phyloP scores from a whole-genome alignment of 2,888 invertebrate species.

The Harpalus rubripes region DNA sequence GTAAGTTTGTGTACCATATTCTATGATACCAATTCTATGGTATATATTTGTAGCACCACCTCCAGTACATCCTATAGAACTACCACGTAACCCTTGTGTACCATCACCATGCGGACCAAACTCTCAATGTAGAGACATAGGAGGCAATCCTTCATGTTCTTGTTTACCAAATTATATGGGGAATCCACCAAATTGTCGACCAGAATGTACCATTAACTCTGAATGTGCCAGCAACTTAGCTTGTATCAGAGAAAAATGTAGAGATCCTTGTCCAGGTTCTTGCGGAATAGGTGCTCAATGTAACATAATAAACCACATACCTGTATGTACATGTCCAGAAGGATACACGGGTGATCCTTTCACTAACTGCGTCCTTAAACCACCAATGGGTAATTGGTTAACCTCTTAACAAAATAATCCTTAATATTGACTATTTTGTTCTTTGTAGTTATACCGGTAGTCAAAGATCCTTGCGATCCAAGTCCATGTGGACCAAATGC shows the following conservation, averaged over 20 bases:
- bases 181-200: constrained; percentile 83
- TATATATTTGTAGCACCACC: constrained; percentile 69
- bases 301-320: constrained; percentile 84
- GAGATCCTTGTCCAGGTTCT: constrained; percentile 82
- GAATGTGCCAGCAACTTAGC: constrained; percentile 82
- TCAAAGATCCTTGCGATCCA: not conserved
- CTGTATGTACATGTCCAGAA: constrained; percentile 83
- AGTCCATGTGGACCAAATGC: constrained; percentile 84
- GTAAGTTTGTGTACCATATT: not conserved
- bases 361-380: constrained; percentile 79
- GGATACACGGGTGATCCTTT: constrained; percentile 84
- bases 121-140: constrained; percentile 82
- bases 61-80: constrained; percentile 68
- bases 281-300: constrained; percentile 83
- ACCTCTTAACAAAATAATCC: too few relatives aligned
- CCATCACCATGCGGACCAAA: constrained; percentile 80
- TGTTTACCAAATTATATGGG: constrained; percentile 81
- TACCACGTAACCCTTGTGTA: constrained; percentile 80
- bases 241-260: constrained; percentile 80
- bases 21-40: not conserved
- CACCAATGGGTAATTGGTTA: constrained; percentile 71
- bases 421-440: too few relatives aligned
- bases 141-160: constrained; percentile 79
- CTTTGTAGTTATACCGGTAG: not conserved
- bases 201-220: constrained; percentile 83